Conservation (phyloP, 2,797 vertebrate species). For the Pangasius sanitwongsei region DNA sequence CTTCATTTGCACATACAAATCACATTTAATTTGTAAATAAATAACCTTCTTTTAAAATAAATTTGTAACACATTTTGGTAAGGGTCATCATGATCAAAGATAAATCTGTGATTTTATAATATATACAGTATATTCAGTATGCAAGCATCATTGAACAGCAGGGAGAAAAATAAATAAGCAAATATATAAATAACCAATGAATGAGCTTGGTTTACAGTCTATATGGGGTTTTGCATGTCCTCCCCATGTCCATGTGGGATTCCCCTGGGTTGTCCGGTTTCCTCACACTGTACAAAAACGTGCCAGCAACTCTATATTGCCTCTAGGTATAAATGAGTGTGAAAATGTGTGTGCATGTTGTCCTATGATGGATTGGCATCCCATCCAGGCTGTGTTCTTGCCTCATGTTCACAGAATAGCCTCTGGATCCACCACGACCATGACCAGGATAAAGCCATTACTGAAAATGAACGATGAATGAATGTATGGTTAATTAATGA, state of each 20-base stretch:
- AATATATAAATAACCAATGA: not conserved
- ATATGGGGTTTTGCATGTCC: not conserved
- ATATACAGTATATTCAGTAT: not conserved
- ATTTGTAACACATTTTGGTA: not conserved
- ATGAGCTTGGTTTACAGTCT: not conserved
- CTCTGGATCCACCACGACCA: not conserved
- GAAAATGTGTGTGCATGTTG: not conserved
- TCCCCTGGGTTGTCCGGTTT: not conserved
- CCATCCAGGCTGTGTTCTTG: not conserved
- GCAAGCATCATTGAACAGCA: not conserved
- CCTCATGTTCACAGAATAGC: not conserved
- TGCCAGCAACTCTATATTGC: not conserved
- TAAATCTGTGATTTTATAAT: not conserved
- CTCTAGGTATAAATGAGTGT: not conserved
- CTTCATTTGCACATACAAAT: not conserved
- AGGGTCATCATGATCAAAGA: not conserved
- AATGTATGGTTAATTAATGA: not conserved
- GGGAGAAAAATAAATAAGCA: not conserved
- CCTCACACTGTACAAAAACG: not conserved
- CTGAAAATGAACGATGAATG: conserved; percentile 1
- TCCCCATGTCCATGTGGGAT: not conserved
- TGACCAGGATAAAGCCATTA: not conserved
- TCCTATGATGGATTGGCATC: not conserved
- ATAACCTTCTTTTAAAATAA: not conserved
- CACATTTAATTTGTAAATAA: not conserved